Evolutionary conservation across 2,888 invertebrate genomes (phyloP).

Genomic region (Pammene fasciana): DNA sequence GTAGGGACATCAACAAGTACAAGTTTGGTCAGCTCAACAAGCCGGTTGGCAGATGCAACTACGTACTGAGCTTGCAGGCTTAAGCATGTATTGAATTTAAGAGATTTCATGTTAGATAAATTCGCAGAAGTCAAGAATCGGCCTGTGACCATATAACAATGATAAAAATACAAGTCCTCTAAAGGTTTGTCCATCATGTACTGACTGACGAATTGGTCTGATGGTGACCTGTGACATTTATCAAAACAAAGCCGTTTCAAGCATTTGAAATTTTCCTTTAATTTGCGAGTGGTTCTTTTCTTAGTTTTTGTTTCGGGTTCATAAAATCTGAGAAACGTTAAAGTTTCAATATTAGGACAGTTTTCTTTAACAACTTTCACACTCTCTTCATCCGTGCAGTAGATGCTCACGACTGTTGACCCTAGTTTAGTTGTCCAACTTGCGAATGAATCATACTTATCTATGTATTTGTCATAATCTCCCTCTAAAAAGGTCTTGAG

Average conservation of each 20-base stretch:
- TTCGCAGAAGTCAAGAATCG: neutral
- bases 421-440: constrained; percentile 5
- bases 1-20: neutral
- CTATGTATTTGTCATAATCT: no score
- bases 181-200: neutral
- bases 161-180: neutral
- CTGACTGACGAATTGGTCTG: neutral
- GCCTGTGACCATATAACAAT: neutral
- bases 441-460: neutral
- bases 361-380: neutral
- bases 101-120: neutral
- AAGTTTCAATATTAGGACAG: constrained; percentile 1
- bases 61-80: neutral
- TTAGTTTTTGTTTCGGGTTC: neutral
- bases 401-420: neutral
- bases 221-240: neutral
- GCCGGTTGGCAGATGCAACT: neutral
- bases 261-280: neutral
- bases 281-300: neutral
- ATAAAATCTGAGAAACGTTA: neutral
- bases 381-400: neutral
- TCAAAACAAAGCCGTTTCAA: constrained; percentile 1
- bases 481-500: no score
- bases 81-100: neutral
- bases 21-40: neutral